A percentile compares a stretch with the other conserved stretches of the same genome.
These are phyloP conservation scores for Phaenicophaeus curvirostris DNA, from an alignment of 2,797 vertebrate species.

Conservation along the genomic window DNA sequence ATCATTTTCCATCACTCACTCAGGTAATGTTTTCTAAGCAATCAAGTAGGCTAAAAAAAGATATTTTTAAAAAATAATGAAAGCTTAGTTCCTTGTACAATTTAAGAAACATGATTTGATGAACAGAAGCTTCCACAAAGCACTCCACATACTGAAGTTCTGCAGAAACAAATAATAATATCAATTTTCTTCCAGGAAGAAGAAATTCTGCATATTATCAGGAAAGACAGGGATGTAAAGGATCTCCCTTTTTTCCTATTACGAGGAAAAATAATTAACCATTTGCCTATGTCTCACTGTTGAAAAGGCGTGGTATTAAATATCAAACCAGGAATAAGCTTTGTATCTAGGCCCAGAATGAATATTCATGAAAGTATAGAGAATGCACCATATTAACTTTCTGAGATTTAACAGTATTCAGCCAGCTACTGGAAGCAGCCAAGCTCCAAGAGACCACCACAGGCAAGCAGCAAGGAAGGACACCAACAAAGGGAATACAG, in stretches of 20 bases:
- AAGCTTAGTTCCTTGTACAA: neutral
- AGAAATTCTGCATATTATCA: neutral
- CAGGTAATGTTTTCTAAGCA: neutral
- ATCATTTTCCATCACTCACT: neutral
- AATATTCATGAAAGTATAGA: neutral
- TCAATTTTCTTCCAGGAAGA: neutral
- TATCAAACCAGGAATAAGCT: neutral
- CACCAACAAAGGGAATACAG: neutral
- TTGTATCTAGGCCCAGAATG: neutral
- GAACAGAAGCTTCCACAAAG: neutral
- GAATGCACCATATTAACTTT: neutral
- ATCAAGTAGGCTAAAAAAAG: neutral
- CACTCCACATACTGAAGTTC: neutral
- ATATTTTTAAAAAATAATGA: neutral
- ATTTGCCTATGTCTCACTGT: neutral
- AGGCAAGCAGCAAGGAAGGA: neutral
- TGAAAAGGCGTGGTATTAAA: neutral
- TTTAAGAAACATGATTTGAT: neutral
- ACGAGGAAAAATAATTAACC: neutral
- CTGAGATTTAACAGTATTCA: neutral
- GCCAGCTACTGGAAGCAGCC: neutral
- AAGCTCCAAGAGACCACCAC: neutral
- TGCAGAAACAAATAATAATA: neutral
- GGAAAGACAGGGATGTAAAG: neutral
- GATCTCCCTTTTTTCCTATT: neutral